Percentiles rank a stretch among this genome's conserved stretches.
Conservation (phyloP, 2,888 invertebrate genomes). For the Nomada lathburiana region DNA sequence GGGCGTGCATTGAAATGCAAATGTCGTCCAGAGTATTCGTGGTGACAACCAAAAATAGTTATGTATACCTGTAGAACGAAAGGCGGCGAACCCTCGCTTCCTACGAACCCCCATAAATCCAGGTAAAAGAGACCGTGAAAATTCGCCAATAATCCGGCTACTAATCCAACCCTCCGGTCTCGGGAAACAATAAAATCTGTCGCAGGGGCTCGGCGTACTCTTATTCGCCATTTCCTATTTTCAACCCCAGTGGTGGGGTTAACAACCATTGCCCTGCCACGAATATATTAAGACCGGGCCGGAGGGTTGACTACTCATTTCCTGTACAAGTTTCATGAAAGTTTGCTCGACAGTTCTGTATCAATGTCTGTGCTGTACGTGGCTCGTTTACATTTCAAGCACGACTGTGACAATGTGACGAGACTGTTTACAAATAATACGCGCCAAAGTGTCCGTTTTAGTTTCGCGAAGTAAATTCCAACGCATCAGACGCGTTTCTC, state of each 20-base stretch:
- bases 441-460: conserved; percentile 2
- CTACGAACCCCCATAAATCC: background rate
- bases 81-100: background rate
- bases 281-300: conserved; percentile 22
- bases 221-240: background rate
- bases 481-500: no score
- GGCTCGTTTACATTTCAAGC: background rate
- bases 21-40: background rate
- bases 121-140: background rate
- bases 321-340: background rate
- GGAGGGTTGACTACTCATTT: conserved; percentile 1
- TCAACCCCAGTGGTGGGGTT: conserved; percentile 6
- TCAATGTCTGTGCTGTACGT: background rate
- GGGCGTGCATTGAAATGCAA: no score
- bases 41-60: background rate
- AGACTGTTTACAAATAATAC: conserved; percentile 8
- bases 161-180: background rate
- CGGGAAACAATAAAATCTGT: background rate
- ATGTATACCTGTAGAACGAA: background rate
- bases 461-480: background rate
- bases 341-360: background rate
- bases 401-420: background rate
- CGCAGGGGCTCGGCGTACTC: background rate
- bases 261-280: background rate
- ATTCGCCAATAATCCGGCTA: background rate